Conservation (phyloP, 1,140 invertebrate species). For the Danaus melanippus region DNA sequence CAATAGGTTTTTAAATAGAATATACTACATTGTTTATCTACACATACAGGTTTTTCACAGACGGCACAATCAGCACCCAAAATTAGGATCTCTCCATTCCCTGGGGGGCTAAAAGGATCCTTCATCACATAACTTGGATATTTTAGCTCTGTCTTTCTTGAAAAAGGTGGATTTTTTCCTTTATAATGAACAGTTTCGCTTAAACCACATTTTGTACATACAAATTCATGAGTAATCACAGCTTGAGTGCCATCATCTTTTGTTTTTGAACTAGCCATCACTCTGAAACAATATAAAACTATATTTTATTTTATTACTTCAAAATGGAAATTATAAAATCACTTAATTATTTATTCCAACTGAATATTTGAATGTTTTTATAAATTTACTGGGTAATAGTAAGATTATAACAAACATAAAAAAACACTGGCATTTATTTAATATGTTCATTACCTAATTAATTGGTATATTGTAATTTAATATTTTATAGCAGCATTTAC, state of each 20-base stretch:
- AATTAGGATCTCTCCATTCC: constrained; percentile 77
- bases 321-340: constrained; percentile 4
- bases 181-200: constrained; percentile 81
- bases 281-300: constrained; percentile 31
- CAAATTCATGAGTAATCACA: constrained; percentile 69
- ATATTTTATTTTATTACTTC: too few species aligned
- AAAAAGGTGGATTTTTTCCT: constrained; percentile 80
- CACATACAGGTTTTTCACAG: constrained; percentile 81
- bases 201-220: constrained; percentile 77
- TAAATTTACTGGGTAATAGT: constrained; percentile 16
- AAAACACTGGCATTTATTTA: too few species aligned
- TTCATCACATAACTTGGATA: constrained; percentile 86
- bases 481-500: too few species aligned
- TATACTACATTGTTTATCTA: constrained; percentile 82
- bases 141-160: constrained; percentile 74
- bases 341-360: background rate
- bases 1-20: constrained; percentile 85
- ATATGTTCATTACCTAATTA: too few species aligned
- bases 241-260: constrained; percentile 33
- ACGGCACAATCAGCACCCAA: constrained; percentile 81
- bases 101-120: constrained; percentile 83
- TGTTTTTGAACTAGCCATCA: constrained; percentile 33
- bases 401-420: too few species aligned
- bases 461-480: too few species aligned
- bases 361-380: constrained; percentile 8